phyloP scores from a whole-genome alignment of 2,797 vertebrate genomes.

The Mormyrops attenuatus region DNA sequence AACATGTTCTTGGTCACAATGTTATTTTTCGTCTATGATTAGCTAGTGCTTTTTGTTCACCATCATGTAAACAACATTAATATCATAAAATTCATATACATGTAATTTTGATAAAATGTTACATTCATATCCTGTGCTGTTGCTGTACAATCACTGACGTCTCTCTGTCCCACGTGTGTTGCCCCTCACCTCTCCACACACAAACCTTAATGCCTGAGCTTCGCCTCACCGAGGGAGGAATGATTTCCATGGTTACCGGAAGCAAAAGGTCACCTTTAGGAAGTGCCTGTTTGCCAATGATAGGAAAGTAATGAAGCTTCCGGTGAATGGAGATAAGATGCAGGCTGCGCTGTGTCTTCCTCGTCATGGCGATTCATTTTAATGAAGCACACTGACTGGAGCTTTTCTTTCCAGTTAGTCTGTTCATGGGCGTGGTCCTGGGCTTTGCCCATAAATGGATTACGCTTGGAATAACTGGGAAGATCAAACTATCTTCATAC shows the following conservation, averaged over 20 bases:
- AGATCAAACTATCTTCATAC: background rate
- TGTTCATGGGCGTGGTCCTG: background rate
- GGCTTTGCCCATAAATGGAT: background rate
- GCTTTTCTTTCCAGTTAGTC: background rate
- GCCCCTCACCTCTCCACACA: background rate
- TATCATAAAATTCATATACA: background rate
- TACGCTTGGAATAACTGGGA: too few species aligned
- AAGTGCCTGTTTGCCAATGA: slow-evolving; percentile 57
- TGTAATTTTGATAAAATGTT: background rate
- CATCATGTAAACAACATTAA: background rate
- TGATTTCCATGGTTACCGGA: slow-evolving; percentile 61
- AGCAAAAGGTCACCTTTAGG: slow-evolving; percentile 59
- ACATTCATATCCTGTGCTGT: background rate
- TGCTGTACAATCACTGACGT: background rate
- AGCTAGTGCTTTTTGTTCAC: background rate
- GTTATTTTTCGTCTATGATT: background rate
- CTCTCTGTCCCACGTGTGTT: too few species aligned
- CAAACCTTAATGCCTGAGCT: background rate
- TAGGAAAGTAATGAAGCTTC: slow-evolving; percentile 62
- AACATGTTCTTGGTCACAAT: background rate
- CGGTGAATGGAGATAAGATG: slow-evolving; percentile 51
- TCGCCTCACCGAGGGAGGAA: slow-evolving; percentile 32
- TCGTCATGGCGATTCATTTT: background rate
- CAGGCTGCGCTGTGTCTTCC: slow-evolving; percentile 28
- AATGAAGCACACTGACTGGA: background rate